phyloP scores from a whole-genome alignment of 2,113 vertebrate genomes.

The Danionella cerebrum region DNA sequence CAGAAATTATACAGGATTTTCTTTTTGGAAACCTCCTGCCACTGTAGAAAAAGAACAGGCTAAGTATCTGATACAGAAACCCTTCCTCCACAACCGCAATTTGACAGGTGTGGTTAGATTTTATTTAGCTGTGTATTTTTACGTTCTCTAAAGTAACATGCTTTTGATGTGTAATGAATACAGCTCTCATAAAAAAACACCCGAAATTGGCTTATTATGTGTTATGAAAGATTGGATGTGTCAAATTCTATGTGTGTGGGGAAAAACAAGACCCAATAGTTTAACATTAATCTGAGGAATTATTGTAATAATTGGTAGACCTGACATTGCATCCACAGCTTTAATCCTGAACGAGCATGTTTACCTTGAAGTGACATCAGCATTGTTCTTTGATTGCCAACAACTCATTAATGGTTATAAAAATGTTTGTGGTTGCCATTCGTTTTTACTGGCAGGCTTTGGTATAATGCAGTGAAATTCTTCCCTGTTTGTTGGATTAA shows the following conservation, averaged over 20 bases:
- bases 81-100: neutral
- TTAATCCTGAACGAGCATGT: neutral
- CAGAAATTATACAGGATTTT: neutral
- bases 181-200: neutral
- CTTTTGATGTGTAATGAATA: neutral
- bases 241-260: neutral
- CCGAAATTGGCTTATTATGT: neutral
- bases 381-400: slow-evolving; percentile 3
- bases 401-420: slow-evolving; percentile 9
- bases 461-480: slow-evolving; percentile 49
- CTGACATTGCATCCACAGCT: neutral
- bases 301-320: neutral
- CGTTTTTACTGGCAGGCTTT: slow-evolving; percentile 45
- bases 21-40: neutral
- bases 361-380: neutral
- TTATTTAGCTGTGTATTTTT: neutral
- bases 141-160: neutral
- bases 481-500: slow-evolving; percentile 54
- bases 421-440: slow-evolving; percentile 37
- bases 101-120: slow-evolving; percentile 5
- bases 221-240: neutral
- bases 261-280: neutral
- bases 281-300: neutral
- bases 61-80: neutral
- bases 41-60: neutral